Base-by-base conservation (phyloP, 2,797 vertebrate species). In the Astyanax mexicanus region DNA sequence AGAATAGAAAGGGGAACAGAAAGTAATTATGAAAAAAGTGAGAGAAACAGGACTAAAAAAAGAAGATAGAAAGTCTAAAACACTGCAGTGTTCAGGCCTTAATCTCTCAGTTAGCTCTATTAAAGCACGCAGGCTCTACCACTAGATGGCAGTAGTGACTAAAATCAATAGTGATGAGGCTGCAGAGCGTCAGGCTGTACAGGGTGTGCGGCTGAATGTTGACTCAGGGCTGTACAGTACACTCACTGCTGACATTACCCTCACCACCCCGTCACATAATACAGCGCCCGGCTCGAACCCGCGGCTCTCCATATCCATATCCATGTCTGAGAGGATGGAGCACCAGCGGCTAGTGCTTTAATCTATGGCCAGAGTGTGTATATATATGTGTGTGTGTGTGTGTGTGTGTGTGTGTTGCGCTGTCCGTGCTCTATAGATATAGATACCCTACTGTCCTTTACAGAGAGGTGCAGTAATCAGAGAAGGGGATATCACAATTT, bases 101-200 rank as follows among this genome's bases (percentile, higher is more conserved):
- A n/a, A n/a, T n/a, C 61, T 64, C 61, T 82, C 68, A 78, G 61
- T 44, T 81, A 77, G 55, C n/a, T n/a, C n/a, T n/a, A n/a, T n/a
- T n/a, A n/a, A n/a, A n/a, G n/a, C 23, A 52, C 32, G 10, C 55
- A 35, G 38, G 21, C 84, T 65, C 67, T 19, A 70, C 88, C 92
- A 93, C 91, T 92, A 90, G 92, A 91, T 92, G 92, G 92, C 92
- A 93, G 88, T 92, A 93, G 85, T 87, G 88, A 80, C 86, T 91
- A 92, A 92, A 92, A 92, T 89, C 89, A 85, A 84, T 88, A 80
- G 69, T 54, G 78, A 72, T 40, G 17, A 83, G 58, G 51, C 42
- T 61, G 15, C 37, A 19, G 65, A 52, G 32, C 25, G 60, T 57
- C 44, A 58, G 72, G 29, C 55, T 40, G 9, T 38, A 40, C 54